phyloP scores from a whole-genome alignment of 2,113 vertebrate species.

The Antigone vipio region DNA sequence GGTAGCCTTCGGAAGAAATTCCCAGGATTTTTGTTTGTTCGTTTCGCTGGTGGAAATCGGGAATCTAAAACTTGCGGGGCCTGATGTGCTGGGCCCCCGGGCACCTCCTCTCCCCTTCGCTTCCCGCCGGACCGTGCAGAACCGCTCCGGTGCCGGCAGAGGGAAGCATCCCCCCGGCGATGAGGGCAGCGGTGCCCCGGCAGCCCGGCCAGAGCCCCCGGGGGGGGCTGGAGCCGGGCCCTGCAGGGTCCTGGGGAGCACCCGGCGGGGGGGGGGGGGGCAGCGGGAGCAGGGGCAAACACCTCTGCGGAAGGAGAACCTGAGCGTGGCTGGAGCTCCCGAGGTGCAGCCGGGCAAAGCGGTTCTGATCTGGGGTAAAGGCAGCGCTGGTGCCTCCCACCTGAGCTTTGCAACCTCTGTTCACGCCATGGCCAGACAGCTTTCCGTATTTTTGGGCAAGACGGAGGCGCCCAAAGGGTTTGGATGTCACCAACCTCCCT shows the following conservation, averaged over 20 bases:
- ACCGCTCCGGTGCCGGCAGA: neutral
- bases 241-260: neutral
- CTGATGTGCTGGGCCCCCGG: neutral
- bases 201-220: neutral
- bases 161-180: neutral
- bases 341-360: neutral
- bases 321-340: neutral
- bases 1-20: neutral
- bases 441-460: rapidly evolving
- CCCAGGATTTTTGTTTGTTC: neutral
- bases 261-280: no score
- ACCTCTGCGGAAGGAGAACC: neutral
- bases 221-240: no score
- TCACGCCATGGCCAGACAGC: rapidly evolving
- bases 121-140: neutral
- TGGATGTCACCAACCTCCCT: neutral
- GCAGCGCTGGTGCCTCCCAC: neutral
- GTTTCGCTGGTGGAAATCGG: neutral
- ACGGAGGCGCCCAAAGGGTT: rapidly evolving
- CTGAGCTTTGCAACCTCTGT: neutral
- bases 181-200: neutral
- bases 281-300: neutral
- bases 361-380: neutral
- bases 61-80: neutral
- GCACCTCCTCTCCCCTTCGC: no score